Base-by-base conservation (phyloP, 2,113 vertebrate species). In the Psittacara wagleri region DNA sequence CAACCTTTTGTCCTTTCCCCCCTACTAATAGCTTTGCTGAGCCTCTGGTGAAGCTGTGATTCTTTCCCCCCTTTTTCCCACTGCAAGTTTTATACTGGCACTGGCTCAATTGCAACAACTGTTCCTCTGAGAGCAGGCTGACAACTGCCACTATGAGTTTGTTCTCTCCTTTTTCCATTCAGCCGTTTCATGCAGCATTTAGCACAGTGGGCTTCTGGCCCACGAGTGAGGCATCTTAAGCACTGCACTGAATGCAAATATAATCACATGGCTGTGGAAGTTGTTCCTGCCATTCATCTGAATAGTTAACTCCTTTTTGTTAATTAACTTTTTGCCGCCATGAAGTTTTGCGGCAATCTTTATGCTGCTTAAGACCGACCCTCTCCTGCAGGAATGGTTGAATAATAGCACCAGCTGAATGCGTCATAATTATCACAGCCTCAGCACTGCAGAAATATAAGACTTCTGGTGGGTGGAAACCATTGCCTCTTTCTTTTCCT, bases 151-250 rank as follows among this genome's bases (percentile, higher is more conserved):
- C 94, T 92, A 94, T 6, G 44, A 96, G 94, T 82, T 97, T 92
- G 94, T 97, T 96, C 96, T 97, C 96, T 97, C 91, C 84, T 96
- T 96, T 95, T 95, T 94, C 91, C 95, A 91, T 97, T 96, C 95
- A 97, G 86, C 81, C 77, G 0, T 84, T 89, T 89, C 89, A 96
- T 69, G 87, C 94, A 95, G 95, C 91, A 91, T 93, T 96, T 87
- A 91, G 78, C 93, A 92, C 96, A 95, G 95, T 92, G 86, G 94
- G 96, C 91, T 95, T 91, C 84, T 92, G 95, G 94, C 93, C 93
- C 95, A 87, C 6, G 18, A 87, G 84, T 3, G 1, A 92, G 89
- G 91, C 73, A 89, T 89, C 91, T 92, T 72, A 94, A 79, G 89
- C 77, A 48, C 86, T 91, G 92, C 76, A 78, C 84, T 73, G 93